Conservation (phyloP, 2,888 invertebrate genomes). For the Flexamia atlantica region DNA sequence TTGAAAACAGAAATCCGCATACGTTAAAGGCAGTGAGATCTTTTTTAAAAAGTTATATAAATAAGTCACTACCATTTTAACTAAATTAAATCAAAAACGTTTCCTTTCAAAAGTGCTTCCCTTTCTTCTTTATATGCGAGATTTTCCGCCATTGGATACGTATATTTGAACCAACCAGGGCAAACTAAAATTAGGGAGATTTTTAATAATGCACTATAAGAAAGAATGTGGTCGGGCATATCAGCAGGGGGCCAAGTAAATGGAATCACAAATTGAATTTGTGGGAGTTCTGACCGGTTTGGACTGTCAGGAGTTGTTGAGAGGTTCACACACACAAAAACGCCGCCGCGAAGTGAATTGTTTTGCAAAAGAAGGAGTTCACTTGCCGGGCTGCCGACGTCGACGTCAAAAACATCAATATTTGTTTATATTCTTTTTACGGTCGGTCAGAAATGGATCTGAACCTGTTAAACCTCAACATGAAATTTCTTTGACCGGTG, state of each 20-base stretch:
- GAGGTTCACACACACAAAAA: not conserved
- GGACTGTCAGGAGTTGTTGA: not conserved
- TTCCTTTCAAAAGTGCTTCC: too few relatives aligned
- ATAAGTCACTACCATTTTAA: too few relatives aligned
- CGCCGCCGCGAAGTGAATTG: constrained; percentile 2
- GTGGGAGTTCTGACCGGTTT: not conserved
- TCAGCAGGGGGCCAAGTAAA: not conserved
- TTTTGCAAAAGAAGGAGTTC: constrained; percentile 9
- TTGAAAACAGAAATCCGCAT: too few relatives aligned
- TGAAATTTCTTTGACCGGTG: not conserved
- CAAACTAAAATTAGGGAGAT: too few relatives aligned
- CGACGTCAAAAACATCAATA: not conserved
- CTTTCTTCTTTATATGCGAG: too few relatives aligned
- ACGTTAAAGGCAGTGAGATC: too few relatives aligned
- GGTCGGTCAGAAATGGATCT: not conserved
- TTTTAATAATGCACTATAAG: not conserved
- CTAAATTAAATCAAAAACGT: too few relatives aligned
- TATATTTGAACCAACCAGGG: too few relatives aligned
- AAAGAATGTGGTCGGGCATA: not conserved
- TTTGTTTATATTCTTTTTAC: constrained; percentile 14
- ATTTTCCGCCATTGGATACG: too few relatives aligned
- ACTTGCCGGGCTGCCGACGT: not conserved
- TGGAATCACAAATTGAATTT: not conserved
- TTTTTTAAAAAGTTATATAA: not conserved
- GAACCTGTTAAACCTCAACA: not conserved